phyloP scores from a whole-genome alignment of 2,888 invertebrate genomes.

The Nyleta sp. region DNA sequence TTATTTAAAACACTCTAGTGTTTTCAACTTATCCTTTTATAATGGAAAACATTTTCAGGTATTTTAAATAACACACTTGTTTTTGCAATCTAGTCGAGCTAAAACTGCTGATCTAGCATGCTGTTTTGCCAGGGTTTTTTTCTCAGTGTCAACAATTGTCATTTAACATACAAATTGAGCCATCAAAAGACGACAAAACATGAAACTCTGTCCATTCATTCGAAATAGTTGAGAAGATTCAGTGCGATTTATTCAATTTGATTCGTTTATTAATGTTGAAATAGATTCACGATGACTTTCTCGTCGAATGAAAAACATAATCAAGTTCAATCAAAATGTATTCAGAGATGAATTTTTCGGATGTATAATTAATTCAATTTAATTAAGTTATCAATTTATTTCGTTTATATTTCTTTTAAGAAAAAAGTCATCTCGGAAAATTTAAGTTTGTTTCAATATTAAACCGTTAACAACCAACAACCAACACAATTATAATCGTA shows the following conservation, averaged over 20 bases:
- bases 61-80: too few species aligned
- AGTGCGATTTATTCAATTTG: conserved; percentile 6
- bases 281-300: conserved; percentile 1
- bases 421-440: conserved; percentile 18
- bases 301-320: conserved; percentile 1
- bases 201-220: conserved; percentile 1
- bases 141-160: conserved; percentile 5
- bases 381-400: too few species aligned
- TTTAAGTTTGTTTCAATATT: background rate
- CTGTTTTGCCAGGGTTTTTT: too few species aligned
- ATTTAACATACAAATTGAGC: conserved; percentile 21
- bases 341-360: conserved; percentile 16
- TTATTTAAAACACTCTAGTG: too few species aligned
- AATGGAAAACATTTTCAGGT: too few species aligned
- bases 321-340: background rate
- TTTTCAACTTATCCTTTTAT: too few species aligned
- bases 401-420: background rate
- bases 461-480: conserved; percentile 9
- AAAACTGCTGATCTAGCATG: too few species aligned
- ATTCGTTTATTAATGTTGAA: conserved; percentile 7
- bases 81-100: too few species aligned
- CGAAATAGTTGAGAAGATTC: conserved; percentile 17
- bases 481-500: conserved; percentile 26
- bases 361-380: background rate
- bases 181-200: conserved; percentile 13